Conservation (phyloP, 1,140 invertebrate species). For the Aphelinus certus region DNA sequence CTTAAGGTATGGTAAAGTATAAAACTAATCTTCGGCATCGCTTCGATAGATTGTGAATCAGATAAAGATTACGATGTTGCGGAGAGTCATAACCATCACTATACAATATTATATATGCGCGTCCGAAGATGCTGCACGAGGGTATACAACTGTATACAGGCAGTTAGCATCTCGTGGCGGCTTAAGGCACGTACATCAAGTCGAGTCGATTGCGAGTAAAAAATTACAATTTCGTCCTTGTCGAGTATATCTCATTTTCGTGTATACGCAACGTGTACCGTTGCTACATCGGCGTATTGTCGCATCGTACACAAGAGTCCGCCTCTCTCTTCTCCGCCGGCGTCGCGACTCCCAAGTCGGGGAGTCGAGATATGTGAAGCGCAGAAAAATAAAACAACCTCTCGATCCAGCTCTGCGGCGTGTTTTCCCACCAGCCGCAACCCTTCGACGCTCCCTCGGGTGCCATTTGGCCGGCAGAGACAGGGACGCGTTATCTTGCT, state of each 20-base stretch:
- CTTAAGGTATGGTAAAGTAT: too few relatives aligned
- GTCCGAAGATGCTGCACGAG: neutral
- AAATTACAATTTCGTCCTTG: constrained; percentile 19
- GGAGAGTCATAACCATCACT: neutral
- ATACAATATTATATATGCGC: constrained; percentile 17
- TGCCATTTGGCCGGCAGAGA: too few relatives aligned
- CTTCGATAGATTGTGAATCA: too few relatives aligned
- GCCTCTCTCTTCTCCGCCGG: too few relatives aligned
- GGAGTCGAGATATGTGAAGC: too few relatives aligned
- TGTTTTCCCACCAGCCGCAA: too few relatives aligned
- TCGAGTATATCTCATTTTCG: constrained; percentile 17
- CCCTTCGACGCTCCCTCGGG: too few relatives aligned
- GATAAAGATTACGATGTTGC: too few relatives aligned
- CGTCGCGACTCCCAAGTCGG: too few relatives aligned
- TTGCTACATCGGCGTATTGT: constrained; percentile 25
- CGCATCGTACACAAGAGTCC: neutral
- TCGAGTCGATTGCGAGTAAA: neutral
- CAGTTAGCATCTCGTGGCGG: neutral
- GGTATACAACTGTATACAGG: too few relatives aligned
- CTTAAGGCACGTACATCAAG: constrained; percentile 32
- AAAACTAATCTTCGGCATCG: too few relatives aligned
- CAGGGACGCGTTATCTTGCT: constrained; percentile 14
- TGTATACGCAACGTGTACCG: neutral
- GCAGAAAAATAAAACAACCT: constrained; percentile 2
- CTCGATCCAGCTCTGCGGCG: too few relatives aligned